Percentiles rank a stretch among this genome's conserved stretches.
Evolutionary conservation across 2,113 vertebrate genomes (phyloP).

Genomic region (Marmota monax): DNA sequence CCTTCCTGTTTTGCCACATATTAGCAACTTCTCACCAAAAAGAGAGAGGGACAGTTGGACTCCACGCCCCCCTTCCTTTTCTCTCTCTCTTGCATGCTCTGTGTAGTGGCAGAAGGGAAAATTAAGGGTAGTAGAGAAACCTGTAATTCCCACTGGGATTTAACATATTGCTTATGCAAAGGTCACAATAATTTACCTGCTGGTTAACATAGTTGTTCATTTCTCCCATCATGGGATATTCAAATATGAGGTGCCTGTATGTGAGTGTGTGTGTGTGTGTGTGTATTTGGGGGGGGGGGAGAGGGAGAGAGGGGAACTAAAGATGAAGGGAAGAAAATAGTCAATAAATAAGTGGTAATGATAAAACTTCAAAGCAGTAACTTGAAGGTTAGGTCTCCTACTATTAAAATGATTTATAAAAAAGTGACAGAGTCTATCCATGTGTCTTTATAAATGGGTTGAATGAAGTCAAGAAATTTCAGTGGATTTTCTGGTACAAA

Average conservation of each 20-base stretch:
- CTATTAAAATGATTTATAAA: neutral
- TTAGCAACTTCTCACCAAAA: neutral
- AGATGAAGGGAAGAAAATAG: neutral
- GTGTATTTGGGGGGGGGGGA: neutral
- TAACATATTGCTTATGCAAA: neutral
- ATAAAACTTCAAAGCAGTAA: neutral
- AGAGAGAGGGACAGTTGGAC: neutral
- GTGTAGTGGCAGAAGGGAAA: neutral
- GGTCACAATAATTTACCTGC: neutral
- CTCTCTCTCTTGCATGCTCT: neutral
- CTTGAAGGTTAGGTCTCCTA: neutral
- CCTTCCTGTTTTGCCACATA: neutral
- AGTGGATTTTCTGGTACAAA: neutral
- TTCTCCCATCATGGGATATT: neutral
- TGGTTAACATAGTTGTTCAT: neutral
- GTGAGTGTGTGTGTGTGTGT: neutral
- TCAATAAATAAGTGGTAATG: neutral
- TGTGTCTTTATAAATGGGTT: neutral
- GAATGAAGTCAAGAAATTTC: neutral
- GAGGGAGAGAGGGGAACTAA: neutral
- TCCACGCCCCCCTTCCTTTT: too few relatives aligned
- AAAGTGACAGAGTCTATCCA: neutral
- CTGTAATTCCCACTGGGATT: neutral
- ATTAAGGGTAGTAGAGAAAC: neutral
- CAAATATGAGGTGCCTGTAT: neutral